Conservation (phyloP, 23 tunicate species). For the Pegea sp. region DNA sequence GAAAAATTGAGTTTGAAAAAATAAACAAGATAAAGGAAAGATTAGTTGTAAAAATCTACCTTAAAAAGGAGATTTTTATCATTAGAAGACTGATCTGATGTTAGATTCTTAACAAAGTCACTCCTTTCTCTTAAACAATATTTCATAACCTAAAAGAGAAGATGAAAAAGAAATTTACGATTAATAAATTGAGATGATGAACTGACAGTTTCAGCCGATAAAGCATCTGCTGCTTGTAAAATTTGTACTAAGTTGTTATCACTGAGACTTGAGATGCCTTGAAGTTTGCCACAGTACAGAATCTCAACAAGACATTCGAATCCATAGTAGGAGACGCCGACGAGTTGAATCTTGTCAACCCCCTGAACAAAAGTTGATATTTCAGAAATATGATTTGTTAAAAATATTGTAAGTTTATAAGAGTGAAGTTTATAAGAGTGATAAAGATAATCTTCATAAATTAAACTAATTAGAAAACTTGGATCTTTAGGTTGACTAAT, state of each 20-base stretch:
- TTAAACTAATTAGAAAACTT: not conserved
- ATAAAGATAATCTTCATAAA: too few relatives aligned
- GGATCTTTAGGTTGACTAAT: too few relatives aligned
- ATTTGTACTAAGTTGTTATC: slow-evolving; percentile 58
- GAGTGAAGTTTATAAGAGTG: too few relatives aligned
- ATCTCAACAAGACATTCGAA: slow-evolving; percentile 73
- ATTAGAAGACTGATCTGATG: too few relatives aligned
- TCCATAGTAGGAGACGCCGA: slow-evolving; percentile 75
- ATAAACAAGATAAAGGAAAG: too few relatives aligned
- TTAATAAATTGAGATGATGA: not conserved
- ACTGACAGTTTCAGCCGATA: slow-evolving; percentile 72
- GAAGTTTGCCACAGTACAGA: slow-evolving; percentile 56
- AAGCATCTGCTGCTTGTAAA: slow-evolving; percentile 84
- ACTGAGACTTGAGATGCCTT: slow-evolving; percentile 26
- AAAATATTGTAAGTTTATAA: too few relatives aligned
- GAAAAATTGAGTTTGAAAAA: too few relatives aligned
- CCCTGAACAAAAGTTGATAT: slow-evolving; percentile 38
- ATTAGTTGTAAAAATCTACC: too few relatives aligned
- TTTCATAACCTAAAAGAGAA: slow-evolving; percentile 38
- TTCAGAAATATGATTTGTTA: too few relatives aligned
- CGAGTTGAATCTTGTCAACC: slow-evolving; percentile 49
- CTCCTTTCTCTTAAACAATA: slow-evolving; percentile 60
- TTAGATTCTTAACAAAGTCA: slow-evolving; percentile 34
- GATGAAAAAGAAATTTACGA: not conserved
- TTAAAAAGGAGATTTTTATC: too few relatives aligned